A percentile compares a stretch with the other conserved stretches of the same genome.
Conservation (phyloP, 2,113 vertebrate species). For the Albula goreensis region DNA sequence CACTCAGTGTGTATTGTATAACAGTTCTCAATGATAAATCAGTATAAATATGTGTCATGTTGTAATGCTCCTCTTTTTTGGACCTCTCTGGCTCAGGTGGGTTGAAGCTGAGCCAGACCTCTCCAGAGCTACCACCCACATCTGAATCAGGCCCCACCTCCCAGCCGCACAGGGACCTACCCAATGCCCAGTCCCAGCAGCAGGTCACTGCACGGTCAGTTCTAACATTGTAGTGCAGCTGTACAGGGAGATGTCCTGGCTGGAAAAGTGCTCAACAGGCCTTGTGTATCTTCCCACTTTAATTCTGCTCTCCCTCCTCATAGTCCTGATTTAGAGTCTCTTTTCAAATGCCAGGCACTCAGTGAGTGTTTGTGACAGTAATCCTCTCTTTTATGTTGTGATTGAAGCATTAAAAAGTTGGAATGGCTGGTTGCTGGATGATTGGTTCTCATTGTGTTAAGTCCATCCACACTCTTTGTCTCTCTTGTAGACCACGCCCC, state of each 20-base stretch:
- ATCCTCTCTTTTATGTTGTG: neutral
- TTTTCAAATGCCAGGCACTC: neutral
- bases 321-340: neutral
- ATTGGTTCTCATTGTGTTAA: neutral
- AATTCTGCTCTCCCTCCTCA: neutral
- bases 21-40: neutral
- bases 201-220: constrained; percentile 78
- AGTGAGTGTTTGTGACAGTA: neutral
- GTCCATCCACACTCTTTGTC: constrained; percentile 6
- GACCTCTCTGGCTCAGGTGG: constrained; percentile 52
- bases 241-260: neutral
- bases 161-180: constrained; percentile 72
- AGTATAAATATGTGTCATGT: neutral
- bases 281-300: neutral
- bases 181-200: constrained; percentile 84
- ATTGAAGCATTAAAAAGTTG: neutral
- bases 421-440: too few species aligned
- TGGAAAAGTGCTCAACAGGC: neutral
- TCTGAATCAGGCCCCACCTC: constrained; percentile 57
- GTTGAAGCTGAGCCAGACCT: constrained; percentile 86
- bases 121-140: constrained; percentile 80
- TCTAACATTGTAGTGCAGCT: neutral
- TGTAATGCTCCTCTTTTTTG: neutral
- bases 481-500: constrained; percentile 50
- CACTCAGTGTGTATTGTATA: neutral